Conservation (phyloP, 92 coral and sea anemone species). For the Palythoa grandis region DNA sequence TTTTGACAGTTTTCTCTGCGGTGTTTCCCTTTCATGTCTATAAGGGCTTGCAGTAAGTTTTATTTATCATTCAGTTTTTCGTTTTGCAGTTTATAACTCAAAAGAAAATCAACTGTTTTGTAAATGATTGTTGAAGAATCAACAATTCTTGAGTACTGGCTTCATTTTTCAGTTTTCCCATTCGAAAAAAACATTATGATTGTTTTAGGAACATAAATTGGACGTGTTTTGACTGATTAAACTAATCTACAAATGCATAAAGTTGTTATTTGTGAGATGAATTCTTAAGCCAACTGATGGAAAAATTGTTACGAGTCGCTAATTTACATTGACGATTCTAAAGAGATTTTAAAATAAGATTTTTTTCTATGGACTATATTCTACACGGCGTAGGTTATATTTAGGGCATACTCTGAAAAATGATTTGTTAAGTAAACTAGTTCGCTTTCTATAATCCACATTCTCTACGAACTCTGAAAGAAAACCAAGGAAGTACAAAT, state of each 20-base stretch:
- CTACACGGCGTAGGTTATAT: not conserved
- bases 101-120: not conserved
- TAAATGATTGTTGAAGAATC: not conserved
- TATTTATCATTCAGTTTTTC: not conserved
- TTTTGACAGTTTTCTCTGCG: not conserved
- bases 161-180: not conserved
- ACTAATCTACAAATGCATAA: not conserved
- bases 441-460: no score
- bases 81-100: not conserved
- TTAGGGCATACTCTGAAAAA: no score
- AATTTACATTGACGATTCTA: not conserved
- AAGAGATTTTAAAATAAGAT: not conserved
- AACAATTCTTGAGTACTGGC: not conserved
- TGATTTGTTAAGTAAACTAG: no score
- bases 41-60: not conserved
- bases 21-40: not conserved
- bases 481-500: not conserved
- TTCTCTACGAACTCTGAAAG: not conserved
- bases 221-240: not conserved
- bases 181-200: not conserved
- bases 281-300: not conserved
- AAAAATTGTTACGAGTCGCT: conserved; percentile 9
- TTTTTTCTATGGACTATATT: not conserved
- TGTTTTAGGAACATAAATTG: not conserved
- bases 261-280: no score